A percentile compares a stretch with the other conserved stretches of the same genome.
Evolutionary conservation across 2,797 vertebrate genomes (phyloP).

Genomic region (Lacerta agilis): DNA sequence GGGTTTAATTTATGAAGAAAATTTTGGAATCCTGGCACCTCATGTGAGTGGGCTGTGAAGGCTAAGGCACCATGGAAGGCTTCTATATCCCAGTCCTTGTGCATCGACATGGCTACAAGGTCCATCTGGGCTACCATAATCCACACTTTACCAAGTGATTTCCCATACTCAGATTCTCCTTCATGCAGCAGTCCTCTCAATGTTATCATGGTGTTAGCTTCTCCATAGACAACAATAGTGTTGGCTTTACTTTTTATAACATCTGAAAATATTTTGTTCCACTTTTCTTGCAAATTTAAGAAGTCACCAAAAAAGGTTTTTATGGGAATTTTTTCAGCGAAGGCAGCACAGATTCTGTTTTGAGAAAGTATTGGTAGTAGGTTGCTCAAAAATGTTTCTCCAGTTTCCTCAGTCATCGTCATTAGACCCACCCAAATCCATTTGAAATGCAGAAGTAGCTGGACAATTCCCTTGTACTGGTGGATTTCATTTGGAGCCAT

Average conservation of each 20-base stretch:
- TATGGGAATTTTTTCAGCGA: background rate
- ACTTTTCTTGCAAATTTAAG: background rate
- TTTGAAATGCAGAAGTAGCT: too few relatives aligned
- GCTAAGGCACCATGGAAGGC: slow-evolving; percentile 10
- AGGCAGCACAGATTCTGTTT: background rate
- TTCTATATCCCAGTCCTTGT: background rate
- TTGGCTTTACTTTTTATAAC: slow-evolving; percentile 2
- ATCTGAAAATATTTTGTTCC: background rate
- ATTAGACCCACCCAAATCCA: slow-evolving; percentile 10
- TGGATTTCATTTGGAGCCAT: too few relatives aligned
- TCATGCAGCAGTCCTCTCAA: background rate
- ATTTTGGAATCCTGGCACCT: background rate
- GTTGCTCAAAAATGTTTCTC: background rate
- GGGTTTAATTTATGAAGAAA: slow-evolving; percentile 4
- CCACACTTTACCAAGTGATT: slow-evolving; percentile 18
- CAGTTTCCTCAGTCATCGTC: background rate
- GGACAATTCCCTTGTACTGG: too few relatives aligned
- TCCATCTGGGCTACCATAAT: slow-evolving; percentile 15
- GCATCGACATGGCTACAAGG: background rate
- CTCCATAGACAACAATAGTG: slow-evolving; percentile 15
- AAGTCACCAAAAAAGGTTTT: background rate
- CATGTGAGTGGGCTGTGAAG: background rate
- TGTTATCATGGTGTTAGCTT: background rate
- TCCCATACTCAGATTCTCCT: background rate
- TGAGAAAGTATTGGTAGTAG: background rate